These are phyloP conservation scores for Eciton burchellii DNA, from an alignment of 1,140 invertebrate species.

Conservation along the genomic window DNA sequence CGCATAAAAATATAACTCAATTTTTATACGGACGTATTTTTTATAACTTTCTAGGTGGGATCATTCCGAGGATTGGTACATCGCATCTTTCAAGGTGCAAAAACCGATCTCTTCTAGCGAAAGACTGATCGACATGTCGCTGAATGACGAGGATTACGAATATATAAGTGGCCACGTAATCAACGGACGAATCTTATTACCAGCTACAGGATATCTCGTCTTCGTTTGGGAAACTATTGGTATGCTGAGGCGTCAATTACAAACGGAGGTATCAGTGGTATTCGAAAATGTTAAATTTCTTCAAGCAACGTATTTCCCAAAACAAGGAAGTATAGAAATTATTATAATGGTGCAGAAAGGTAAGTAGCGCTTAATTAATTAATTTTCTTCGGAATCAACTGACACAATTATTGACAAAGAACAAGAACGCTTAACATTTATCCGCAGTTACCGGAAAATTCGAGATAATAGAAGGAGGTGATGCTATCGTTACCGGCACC, in stretches of 20 bases:
- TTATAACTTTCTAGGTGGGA: slow-evolving; percentile 92
- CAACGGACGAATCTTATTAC: slow-evolving; percentile 94
- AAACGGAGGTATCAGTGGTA: slow-evolving; percentile 91
- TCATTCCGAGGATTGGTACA: slow-evolving; percentile 92
- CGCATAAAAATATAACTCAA: slow-evolving; percentile 87
- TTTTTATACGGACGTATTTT: slow-evolving; percentile 82
- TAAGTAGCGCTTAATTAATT: not conserved
- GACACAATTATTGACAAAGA: no score
- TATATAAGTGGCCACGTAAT: slow-evolving; percentile 94
- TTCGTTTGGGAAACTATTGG: slow-evolving; percentile 96
- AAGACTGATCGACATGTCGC: slow-evolving; percentile 87
- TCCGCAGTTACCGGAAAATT: slow-evolving; percentile 78
- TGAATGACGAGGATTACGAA: slow-evolving; percentile 90
- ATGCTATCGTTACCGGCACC: slow-evolving; percentile 91
- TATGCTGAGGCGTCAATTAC: slow-evolving; percentile 90
- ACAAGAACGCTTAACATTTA: not conserved
- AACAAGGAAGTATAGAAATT: slow-evolving; percentile 89
- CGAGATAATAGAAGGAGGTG: slow-evolving; percentile 90
- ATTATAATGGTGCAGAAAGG: slow-evolving; percentile 93
- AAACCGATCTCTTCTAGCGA: slow-evolving; percentile 89
- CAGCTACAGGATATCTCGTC: slow-evolving; percentile 95
- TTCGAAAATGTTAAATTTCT: slow-evolving; percentile 95
- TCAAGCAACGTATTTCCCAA: slow-evolving; percentile 92
- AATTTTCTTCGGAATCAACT: not conserved
- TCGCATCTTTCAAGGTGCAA: slow-evolving; percentile 87